Evolutionary conservation across 2,888 invertebrate species (phyloP), one percentile per base, ranked within the genome.

Genomic region (Graphium colonna): DNA sequence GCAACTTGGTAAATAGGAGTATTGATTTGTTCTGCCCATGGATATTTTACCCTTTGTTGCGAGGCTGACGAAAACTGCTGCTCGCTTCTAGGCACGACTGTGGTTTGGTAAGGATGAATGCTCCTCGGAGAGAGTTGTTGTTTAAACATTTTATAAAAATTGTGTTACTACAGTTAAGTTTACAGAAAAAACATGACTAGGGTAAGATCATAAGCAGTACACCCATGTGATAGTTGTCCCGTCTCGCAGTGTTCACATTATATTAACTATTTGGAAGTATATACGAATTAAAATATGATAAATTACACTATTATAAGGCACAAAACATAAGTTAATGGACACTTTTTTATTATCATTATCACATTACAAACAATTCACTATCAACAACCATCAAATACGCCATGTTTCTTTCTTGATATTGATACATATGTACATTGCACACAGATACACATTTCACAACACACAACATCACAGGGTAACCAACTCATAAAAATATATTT

Each of bases 91-190:
- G 89, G 82, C 21, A 90, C 84, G 31, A 90, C 77, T 2, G 90
- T 90, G 3, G 90, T 90, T 67, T 90, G 90, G 60, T 90, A 90
- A 3, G 90, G 90, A 58, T 89, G 89, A 36, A 89, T 81, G 60
- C 82, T 87, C 39, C 89, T 77, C 3, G 87, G 83, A 10, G 90
- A 80, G 36, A 82, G 57, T 64, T 89, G 88, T 68, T 88, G 89
- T 67, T 88, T 90, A 61, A 79, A 91, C 92, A 86, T 91, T 63
- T 62, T 77, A 47, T 17, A 44, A 18, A 18, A 40, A 50, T 33
- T 40, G 43, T 45, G 54, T 52, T 50, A 49, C 31, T 47, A 12
- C 15, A 26, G 33, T 18, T 13, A 3, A 1, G 26, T 10, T 48
- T 36, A 39, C 31, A 48, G 39, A 44, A 49, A 52, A 43, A 45